Conservation (phyloP, 2,888 invertebrate genomes). For the Leptinotarsa rubiginosa region DNA sequence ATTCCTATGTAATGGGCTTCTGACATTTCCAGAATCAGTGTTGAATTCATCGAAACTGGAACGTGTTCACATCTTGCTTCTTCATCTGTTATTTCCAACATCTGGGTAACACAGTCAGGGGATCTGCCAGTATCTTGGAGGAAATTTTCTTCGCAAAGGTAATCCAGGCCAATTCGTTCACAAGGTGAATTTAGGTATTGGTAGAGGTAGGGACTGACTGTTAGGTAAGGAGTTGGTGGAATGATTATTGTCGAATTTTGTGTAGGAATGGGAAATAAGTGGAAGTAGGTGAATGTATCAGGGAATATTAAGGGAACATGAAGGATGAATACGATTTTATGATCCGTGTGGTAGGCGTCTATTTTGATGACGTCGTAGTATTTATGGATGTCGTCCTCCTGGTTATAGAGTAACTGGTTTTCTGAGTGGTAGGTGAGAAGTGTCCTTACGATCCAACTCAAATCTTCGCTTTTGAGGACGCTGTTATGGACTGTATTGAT, state of each 20-base stretch:
- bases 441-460: neutral
- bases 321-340: slow-evolving; percentile 15
- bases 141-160: too few species aligned
- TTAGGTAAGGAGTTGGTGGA: neutral
- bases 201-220: neutral
- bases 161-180: neutral
- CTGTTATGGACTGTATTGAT: slow-evolving; percentile 21
- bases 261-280: neutral
- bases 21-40: too few species aligned
- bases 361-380: slow-evolving; percentile 1
- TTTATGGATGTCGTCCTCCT: neutral
- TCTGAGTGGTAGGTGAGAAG: neutral
- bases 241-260: slow-evolving; percentile 3
- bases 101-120: neutral
- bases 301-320: neutral
- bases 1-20: too few species aligned
- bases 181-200: neutral
- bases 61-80: too few species aligned
- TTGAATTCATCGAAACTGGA: too few species aligned
- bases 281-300: slow-evolving; percentile 1
- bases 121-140: too few species aligned
- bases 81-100: too few species aligned
- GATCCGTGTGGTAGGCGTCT: slow-evolving; percentile 7
- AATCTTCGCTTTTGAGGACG: slow-evolving; percentile 5
- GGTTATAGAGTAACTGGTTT: slow-evolving; percentile 8